A percentile compares a stretch with the other conserved stretches of the same genome.
Conservation (phyloP, 2,797 vertebrate genomes). For the Labroides dimidiatus region DNA sequence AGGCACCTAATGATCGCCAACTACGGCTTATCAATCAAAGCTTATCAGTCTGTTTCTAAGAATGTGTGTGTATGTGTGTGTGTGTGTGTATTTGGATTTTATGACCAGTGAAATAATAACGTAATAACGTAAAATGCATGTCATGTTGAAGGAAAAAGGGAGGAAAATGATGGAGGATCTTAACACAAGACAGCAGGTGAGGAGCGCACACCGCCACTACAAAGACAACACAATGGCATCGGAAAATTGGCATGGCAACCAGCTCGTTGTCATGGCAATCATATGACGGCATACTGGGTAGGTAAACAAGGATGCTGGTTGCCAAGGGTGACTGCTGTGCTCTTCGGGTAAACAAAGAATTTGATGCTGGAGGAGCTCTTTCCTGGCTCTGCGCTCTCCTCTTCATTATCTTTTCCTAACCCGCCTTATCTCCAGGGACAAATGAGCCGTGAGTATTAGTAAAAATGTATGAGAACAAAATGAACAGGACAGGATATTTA, state of each 20-base stretch:
- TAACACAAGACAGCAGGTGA: conserved; percentile 59
- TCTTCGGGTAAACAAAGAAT: conserved; percentile 81
- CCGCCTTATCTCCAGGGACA: conserved; percentile 13
- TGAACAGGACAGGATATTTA: conserved; percentile 23
- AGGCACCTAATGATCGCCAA: conserved; percentile 46
- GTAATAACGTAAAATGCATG: background rate
- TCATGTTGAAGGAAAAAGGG: conserved; percentile 19
- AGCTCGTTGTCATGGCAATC: conserved; percentile 87
- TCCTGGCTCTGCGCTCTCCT: conserved; percentile 28
- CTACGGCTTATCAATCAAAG: conserved; percentile 33
- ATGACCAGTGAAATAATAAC: no score
- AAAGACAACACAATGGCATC: conserved; percentile 80
- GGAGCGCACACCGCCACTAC: conserved; percentile 72
- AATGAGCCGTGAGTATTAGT: conserved; percentile 6
- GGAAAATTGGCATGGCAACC: conserved; percentile 88
- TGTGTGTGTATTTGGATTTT: conserved; percentile 6
- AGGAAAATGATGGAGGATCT: conserved; percentile 28
- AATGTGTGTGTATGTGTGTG: conserved; percentile 2
- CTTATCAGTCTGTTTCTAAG: conserved; percentile 19
- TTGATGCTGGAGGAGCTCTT: conserved; percentile 47
- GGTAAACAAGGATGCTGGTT: conserved; percentile 87
- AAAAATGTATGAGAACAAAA: conserved; percentile 35
- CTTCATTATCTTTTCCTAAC: conserved; percentile 3
- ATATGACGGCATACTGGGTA: conserved; percentile 86
- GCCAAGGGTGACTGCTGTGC: conserved; percentile 79